Base-by-base conservation (phyloP, 2,888 invertebrate genomes). In the Callyntrura guangdongensis region DNA sequence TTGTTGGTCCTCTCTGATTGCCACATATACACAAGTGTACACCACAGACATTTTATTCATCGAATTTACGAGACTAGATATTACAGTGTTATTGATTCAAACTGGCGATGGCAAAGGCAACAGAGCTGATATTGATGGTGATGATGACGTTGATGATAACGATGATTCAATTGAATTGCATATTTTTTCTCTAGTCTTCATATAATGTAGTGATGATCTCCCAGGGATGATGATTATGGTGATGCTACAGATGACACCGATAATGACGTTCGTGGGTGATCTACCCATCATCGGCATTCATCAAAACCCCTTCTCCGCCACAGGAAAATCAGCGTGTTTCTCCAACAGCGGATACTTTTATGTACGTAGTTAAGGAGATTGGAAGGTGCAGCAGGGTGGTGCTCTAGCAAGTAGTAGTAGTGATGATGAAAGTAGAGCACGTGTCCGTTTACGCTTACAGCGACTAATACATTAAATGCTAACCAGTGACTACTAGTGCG, bases 221-320 rank as follows among this genome's bases (percentile, higher is more conserved):
- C 36, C 36, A 36, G 59, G 5, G 12, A 11, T 47, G 47, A 45
- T 69, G 53, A 77, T 22, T 22, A 49, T 25, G 77, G 25, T 77
- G 49, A n/a, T 77, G 49, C 49, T 74, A 74, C 49, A 74, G 74
- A 77, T 77, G 77, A 77, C 53, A 53, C 53, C 53, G 77, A 77
- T 77, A 77, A 77, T 53, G 53, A 25, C 22, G 49, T 77, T 77
- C 77, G 53, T 77, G 77, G 53, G 77, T 77, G 77, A 77, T 77
- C 77, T 56, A 53, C 25, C 77, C 77, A 53, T 77, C 74, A 47
- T 25, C 27, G 27, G n/a, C 67, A 67, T 67, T n/a, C n/a, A n/a
- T n/a, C n/a, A n/a, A 67, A 67, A 67, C 67, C 36, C 67, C 9
- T 14, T 25, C 22, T 8, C 64, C 64, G 27, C 27, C 36, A 36